Evolutionary conservation across 2,113 vertebrate species (phyloP).

Genomic region (human): GRCh38 chrY:2701501-2702000

Average conservation of each 20-base stretch:
- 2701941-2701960: not conserved
- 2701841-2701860: not conserved
- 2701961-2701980: no score
- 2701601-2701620: not conserved
- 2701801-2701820: not conserved
- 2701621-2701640: not conserved
- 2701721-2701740: not conserved
- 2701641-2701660: accelerated
- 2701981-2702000: not conserved
- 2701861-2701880: no score
- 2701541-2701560: not conserved
- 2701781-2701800: not conserved
- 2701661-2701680: accelerated
- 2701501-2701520: not conserved
- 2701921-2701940: not conserved
- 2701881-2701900: not conserved
- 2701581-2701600: not conserved
- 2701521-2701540: not conserved
- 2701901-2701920: no score
- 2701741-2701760: accelerated
- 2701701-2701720: not conserved
- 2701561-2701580: not conserved
- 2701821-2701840: not conserved
- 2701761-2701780: not conserved
- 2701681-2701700: not conserved